Percentiles rank a stretch among this genome's conserved stretches.
phyloP scores from a whole-genome alignment of 2,888 invertebrate genomes.

The Copidosoma aretas region DNA sequence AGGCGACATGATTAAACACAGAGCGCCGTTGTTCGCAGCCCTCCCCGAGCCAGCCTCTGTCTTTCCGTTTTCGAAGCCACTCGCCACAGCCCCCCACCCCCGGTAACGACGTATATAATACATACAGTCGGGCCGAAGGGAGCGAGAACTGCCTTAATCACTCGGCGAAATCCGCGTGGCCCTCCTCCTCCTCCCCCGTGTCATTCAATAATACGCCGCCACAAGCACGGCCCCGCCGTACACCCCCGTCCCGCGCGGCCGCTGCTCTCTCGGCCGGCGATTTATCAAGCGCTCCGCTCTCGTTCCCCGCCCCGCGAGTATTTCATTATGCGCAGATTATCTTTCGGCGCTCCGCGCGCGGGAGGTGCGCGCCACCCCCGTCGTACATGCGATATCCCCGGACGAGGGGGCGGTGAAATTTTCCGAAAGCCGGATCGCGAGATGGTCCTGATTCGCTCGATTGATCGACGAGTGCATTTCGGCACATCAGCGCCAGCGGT shows the following conservation, averaged over 20 bases:
- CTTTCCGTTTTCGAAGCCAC: neutral
- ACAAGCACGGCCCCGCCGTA: neutral
- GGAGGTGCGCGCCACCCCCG: no score
- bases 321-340: slow-evolving; percentile 41
- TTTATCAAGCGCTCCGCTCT: slow-evolving; percentile 50
- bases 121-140: no score
- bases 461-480: no score
- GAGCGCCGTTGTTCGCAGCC: slow-evolving; percentile 50
- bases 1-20: slow-evolving; percentile 60
- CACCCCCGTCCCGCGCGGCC: slow-evolving; percentile 38
- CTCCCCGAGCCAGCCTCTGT: slow-evolving; percentile 57
- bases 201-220: slow-evolving; percentile 55
- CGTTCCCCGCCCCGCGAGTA: slow-evolving; percentile 36
- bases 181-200: slow-evolving; percentile 49
- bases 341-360: slow-evolving; percentile 2
- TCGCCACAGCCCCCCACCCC: neutral
- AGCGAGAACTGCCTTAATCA: slow-evolving; percentile 52
- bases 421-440: slow-evolving; percentile 15
- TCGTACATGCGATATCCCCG: no score
- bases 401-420: slow-evolving; percentile 27
- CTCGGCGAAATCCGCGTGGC: slow-evolving; percentile 24
- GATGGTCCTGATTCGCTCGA: no score
- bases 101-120: neutral
- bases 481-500: no score
- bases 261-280: slow-evolving; percentile 38